Evolutionary conservation across 2,888 invertebrate genomes (phyloP).

Genomic region (Oeneis ivallda): DNA sequence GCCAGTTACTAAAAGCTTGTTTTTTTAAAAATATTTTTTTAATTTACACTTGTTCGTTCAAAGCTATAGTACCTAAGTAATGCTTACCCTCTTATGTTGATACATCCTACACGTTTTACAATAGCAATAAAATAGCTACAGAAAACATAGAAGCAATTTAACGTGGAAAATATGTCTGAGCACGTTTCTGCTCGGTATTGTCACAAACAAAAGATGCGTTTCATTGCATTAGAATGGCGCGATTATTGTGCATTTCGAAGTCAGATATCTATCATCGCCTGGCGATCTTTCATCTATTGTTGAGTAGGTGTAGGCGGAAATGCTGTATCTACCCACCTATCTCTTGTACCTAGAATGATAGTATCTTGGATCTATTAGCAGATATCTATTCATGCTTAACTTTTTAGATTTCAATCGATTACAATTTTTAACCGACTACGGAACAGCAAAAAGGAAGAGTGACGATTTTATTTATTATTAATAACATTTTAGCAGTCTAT

Average conservation of each 20-base stretch:
- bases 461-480: too few species aligned
- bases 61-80: neutral
- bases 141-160: conserved; percentile 9
- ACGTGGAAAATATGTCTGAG: conserved; percentile 3
- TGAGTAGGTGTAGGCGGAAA: conserved; percentile 13
- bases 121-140: conserved; percentile 8
- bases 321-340: neutral
- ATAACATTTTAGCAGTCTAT: too few species aligned
- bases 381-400: neutral
- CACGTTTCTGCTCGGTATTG: conserved; percentile 6
- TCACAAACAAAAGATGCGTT: conserved; percentile 15
- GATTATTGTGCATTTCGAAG: neutral
- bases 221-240: conserved; percentile 13
- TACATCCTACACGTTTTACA: neutral
- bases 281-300: conserved; percentile 16
- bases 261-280: neutral
- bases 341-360: conserved; percentile 1
- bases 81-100: neutral
- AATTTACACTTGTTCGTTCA: too few species aligned
- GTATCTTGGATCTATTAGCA: neutral
- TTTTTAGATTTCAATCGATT: conserved; percentile 3
- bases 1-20: too few species aligned
- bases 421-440: too few species aligned
- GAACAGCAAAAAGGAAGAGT: too few species aligned
- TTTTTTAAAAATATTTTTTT: too few species aligned